A percentile compares a stretch with the other conserved stretches of the same genome.
phyloP scores from a whole-genome alignment of 2,797 vertebrate species.

The Heterohyrax brucei region DNA sequence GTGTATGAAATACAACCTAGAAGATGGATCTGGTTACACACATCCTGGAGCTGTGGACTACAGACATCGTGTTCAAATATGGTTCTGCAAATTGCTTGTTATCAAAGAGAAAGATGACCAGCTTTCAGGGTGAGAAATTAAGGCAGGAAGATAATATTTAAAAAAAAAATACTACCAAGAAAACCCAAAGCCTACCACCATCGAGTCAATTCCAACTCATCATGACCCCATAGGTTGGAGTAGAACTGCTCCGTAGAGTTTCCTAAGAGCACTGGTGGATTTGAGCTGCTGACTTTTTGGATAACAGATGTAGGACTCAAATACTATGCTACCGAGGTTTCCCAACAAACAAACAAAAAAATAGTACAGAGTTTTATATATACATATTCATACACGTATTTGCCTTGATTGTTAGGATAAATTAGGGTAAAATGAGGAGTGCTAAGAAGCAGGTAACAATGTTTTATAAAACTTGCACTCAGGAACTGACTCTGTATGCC shows the following conservation, averaged over 20 bases:
- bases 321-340: too few relatives aligned
- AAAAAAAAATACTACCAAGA: neutral
- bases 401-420: neutral
- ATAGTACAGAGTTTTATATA: too few relatives aligned
- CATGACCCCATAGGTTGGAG: too few relatives aligned
- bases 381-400: neutral
- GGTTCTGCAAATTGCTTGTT: neutral
- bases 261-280: too few relatives aligned
- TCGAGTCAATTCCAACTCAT: too few relatives aligned
- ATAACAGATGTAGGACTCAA: too few relatives aligned
- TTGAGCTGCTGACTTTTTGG: too few relatives aligned
- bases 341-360: too few relatives aligned
- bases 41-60: neutral
- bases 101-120: constrained; percentile 62
- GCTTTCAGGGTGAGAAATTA: neutral
- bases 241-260: too few relatives aligned
- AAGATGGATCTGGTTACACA: neutral
- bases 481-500: constrained; percentile 3
- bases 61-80: constrained; percentile 57
- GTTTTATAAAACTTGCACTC: constrained; percentile 51
- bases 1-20: neutral
- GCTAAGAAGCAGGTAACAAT: neutral
- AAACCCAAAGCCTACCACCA: too few relatives aligned
- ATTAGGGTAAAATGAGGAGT: neutral
- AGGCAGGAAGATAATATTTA: neutral